Percentiles rank a stretch among this genome's conserved stretches.
These are phyloP conservation scores for Pluvialis apricaria DNA, from an alignment of 2,113 vertebrate genomes.

Conservation along the genomic window DNA sequence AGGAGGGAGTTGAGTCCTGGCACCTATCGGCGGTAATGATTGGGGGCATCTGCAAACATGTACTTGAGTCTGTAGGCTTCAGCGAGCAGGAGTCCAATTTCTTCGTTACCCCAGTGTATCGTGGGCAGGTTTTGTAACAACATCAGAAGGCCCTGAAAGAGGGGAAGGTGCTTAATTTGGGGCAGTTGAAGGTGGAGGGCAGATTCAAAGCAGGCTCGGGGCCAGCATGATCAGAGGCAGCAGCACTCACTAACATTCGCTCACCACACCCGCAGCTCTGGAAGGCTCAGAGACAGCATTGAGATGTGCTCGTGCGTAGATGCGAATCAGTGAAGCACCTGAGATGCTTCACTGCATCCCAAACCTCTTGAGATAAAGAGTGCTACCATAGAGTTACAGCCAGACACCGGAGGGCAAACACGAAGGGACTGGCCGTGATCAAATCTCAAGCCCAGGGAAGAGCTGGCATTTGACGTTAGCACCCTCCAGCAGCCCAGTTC, in stretches of 20 bases:
- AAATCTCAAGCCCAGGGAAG: not conserved
- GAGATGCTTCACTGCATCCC: not conserved
- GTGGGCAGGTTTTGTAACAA: conserved; percentile 97
- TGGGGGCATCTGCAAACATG: conserved; percentile 97
- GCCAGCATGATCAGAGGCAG: rapidly evolving
- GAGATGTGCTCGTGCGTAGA: not conserved
- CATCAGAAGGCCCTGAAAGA: conserved; percentile 91
- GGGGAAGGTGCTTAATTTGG: not conserved
- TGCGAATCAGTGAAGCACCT: not conserved
- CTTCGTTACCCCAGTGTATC: conserved; percentile 98
- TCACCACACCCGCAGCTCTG: rapidly evolving
- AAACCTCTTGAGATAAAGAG: not conserved
- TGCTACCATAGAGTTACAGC: not conserved
- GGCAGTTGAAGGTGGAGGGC: not conserved
- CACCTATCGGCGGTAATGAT: conserved; percentile 94
- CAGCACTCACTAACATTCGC: rapidly evolving
- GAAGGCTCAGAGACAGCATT: not conserved
- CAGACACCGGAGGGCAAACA: not conserved
- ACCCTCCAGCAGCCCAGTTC: not conserved
- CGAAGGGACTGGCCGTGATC: rapidly evolving
- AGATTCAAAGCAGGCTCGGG: not conserved
- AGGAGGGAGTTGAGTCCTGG: conserved; percentile 21
- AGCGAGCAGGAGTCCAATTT: conserved; percentile 93
- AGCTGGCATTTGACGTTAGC: not conserved
- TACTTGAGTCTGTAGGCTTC: conserved; percentile 99